These are phyloP conservation scores for Eulemur rubriventer DNA, from an alignment of 2,797 vertebrate species.

Conservation along the genomic window DNA sequence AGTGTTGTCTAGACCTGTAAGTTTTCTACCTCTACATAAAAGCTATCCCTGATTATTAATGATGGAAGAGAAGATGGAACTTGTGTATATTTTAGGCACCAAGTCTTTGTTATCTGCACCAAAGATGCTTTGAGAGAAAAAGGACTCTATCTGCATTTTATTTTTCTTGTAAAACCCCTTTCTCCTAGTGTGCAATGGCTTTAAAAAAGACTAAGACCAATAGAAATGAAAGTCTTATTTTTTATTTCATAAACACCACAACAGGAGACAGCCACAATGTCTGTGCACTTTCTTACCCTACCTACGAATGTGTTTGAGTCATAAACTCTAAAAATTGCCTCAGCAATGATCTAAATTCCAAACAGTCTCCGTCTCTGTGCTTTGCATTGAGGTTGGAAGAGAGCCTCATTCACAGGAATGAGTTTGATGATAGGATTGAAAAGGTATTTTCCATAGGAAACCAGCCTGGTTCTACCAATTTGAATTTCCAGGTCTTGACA, in stretches of 20 bases:
- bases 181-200: not conserved
- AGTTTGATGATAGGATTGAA: slow-evolving; percentile 45
- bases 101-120: not conserved
- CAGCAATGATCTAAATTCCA: slow-evolving; percentile 12
- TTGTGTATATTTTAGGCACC: slow-evolving; percentile 8
- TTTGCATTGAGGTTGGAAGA: slow-evolving; percentile 43
- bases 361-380: slow-evolving; percentile 16
- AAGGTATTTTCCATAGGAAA: slow-evolving; percentile 56
- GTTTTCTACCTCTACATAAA: not conserved
- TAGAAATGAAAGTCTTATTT: slow-evolving; percentile 43
- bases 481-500: slow-evolving; percentile 47
- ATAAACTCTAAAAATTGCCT: slow-evolving; percentile 44
- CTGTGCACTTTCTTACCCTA: not conserved
- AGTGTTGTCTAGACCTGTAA: slow-evolving; percentile 8
- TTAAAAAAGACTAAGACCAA: slow-evolving; percentile 43
- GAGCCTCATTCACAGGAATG: slow-evolving; percentile 16
- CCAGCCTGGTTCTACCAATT: slow-evolving; percentile 29
- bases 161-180: not conserved
- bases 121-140: slow-evolving; percentile 29
- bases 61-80: not conserved
- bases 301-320: slow-evolving; percentile 30
- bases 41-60: slow-evolving; percentile 38
- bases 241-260: slow-evolving; percentile 55
- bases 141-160: not conserved
- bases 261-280: not conserved